These are phyloP conservation scores for Antheraea assamensis DNA, from an alignment of 2,888 invertebrate genomes.

Conservation along the genomic window DNA sequence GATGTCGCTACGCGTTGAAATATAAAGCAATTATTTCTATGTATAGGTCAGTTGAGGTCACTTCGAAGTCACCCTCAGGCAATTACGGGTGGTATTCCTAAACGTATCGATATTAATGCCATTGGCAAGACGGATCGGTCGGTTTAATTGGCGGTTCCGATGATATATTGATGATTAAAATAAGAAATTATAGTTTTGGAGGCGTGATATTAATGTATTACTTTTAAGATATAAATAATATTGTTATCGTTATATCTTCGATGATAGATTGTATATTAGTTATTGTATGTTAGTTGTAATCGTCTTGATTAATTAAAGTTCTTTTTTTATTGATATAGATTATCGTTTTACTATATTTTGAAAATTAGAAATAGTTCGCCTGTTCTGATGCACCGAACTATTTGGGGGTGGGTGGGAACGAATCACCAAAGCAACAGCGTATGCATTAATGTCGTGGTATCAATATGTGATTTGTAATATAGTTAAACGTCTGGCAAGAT, in stretches of 20 bases:
- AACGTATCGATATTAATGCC: constrained; percentile 16
- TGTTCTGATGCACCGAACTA: not conserved
- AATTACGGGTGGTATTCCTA: constrained; percentile 8
- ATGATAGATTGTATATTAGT: constrained; percentile 10
- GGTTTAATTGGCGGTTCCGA: constrained; percentile 44
- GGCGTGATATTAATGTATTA: constrained; percentile 51
- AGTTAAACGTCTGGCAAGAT: too few species aligned
- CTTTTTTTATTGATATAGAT: not conserved
- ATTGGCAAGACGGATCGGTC: constrained; percentile 32
- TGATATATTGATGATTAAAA: constrained; percentile 45
- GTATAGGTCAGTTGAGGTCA: constrained; percentile 4
- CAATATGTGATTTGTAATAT: too few species aligned
- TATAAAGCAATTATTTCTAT: not conserved
- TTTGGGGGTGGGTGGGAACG: too few species aligned
- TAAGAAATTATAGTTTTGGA: constrained; percentile 44
- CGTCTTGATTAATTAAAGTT: not conserved
- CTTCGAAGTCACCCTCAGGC: not conserved
- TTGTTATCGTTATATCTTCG: constrained; percentile 1
- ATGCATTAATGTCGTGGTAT: too few species aligned
- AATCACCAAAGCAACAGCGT: too few species aligned
- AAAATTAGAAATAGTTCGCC: not conserved
- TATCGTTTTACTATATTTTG: not conserved
- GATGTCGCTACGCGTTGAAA: not conserved
- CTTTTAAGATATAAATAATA: constrained; percentile 31
- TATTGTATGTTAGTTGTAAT: constrained; percentile 3